Evolutionary conservation across 2,888 invertebrate genomes (phyloP), one percentile per base, ranked within the genome.

Genomic region (Athalia rosae): DNA sequence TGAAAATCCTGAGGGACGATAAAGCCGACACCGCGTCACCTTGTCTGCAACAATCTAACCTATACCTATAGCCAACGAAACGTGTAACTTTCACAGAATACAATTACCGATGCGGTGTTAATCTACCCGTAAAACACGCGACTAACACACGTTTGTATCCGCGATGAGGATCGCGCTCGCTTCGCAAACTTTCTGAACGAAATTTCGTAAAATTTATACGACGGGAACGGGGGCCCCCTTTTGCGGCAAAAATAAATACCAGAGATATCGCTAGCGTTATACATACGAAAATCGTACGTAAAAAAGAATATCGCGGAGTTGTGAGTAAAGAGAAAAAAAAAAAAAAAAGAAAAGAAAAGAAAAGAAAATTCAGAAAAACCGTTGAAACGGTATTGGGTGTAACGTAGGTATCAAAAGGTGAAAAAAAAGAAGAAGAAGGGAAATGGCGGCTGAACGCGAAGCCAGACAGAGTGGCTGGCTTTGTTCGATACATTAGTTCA

Each of bases 381-480:
- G 28, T 1, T 28, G 28, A 28, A 28, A 28, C 28, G 28, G 28
- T 28, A 28, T 28, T 28, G 2, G 28, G 28, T 28, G 9, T 53
- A 53, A 8, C n/a, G 53, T 15, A 15, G 15, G 15, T n/a, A 53
- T n/a, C 53, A n/a, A 66, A 66, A 48, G 6, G 2, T 7, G n/a
- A 43, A 43, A 15, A 13, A 15, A 13, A n/a, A 48, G 8, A 47
- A 6, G 64, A 64, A n/a, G 48, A 66, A 56, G 48, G n/a, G 7
- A 69, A 53, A 50, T 53, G 28, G 66, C 66, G 48, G n/a, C 28
- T 9, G 48, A 6, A n/a, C 53, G 69, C 13, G 48, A 4, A 66
- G 66, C 66, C 48, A 66, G 66, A 66, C 66, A 66, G 66, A 66
- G 66, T 66, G 66, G 66, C 66, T 50, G 48, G 69, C 69, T 69